Evolutionary conservation across 2,888 invertebrate species (phyloP), one percentile per base, ranked within the genome.

Genomic region (Cheilosia scutellata): DNA sequence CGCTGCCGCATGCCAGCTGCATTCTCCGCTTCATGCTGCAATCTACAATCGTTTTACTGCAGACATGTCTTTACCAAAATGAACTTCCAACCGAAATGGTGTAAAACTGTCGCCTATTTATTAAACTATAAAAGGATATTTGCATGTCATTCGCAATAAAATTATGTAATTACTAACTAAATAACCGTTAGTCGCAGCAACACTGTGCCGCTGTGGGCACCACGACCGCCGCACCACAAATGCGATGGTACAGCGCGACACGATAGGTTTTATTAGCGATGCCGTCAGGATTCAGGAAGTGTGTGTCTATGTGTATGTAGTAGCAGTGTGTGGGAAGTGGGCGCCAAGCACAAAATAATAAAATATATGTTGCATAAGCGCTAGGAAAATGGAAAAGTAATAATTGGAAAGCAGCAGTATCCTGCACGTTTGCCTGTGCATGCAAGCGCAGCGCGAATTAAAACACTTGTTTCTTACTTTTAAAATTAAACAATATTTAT

Each of bases 111-210:
- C 79, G 68, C 79, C 75, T 84, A 75, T 75, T 84, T 84, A 80
- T 79, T 79, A 79, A 84, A 75, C 75, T 53, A 84, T 84, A 80
- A 84, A 84, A 84, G 79, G 83, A 80, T 84, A 80, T 84, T 84
- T 71, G 84, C 84, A 79, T 84, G 84, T 80, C 80, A 80, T 75
- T 84, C 42, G 75, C 75, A 84, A 84, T 84, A 84, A 84, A 84
- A 75, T 84, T 75, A 80, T 42, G 84, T 65, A 80, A 84, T 84
- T 80, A 80, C 75, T 60, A 71, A 80, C 75, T 84, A 71, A 84
- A 79, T 75, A 75, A 65, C 75, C 25, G 75, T 75, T 58, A 60
- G 75, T 55, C 71, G 75, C 42, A 58, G 68, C 63, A 68, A 58
- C 42, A 68, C 37, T 37, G 37, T 37, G 37, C 37, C 37, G 11